Evolutionary conservation across 2,888 invertebrate genomes (phyloP).

Genomic region (Megastigmus dorsalis): DNA sequence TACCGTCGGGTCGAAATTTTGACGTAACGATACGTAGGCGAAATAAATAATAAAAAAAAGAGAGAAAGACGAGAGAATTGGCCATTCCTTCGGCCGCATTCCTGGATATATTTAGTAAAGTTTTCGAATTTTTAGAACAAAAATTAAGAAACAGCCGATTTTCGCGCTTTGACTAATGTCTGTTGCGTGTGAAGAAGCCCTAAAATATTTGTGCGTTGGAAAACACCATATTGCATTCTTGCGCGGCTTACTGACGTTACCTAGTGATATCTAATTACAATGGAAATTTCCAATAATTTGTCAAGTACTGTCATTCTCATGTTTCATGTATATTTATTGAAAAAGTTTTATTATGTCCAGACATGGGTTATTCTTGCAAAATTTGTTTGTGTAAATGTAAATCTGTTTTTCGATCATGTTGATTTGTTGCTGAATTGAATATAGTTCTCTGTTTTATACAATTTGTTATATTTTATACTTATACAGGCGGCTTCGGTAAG

Average conservation of each 20-base stretch:
- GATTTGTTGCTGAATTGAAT: conserved; percentile 1
- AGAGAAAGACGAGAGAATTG: conserved; percentile 44
- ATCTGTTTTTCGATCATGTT: conserved; percentile 3
- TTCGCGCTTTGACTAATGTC: conserved; percentile 51
- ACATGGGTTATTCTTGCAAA: not conserved
- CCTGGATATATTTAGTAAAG: conserved; percentile 49
- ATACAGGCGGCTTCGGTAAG: conserved; percentile 34
- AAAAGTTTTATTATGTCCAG: not conserved
- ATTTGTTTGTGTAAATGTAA: conserved; percentile 10
- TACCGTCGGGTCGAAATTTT: not conserved
- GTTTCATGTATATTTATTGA: conserved; percentile 9
- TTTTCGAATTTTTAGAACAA: conserved; percentile 49
- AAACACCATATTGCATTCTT: conserved; percentile 48
- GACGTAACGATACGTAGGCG: not conserved
- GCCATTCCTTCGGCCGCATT: conserved; percentile 51
- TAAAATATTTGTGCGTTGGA: conserved; percentile 51
- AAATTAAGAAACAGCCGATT: conserved; percentile 42
- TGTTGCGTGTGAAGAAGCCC: conserved; percentile 41
- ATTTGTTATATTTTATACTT: conserved; percentile 35
- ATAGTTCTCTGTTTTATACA: not conserved
- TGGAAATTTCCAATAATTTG: not conserved
- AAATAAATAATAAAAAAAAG: conserved; percentile 37
- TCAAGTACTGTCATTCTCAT: not conserved
- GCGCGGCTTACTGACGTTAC: conserved; percentile 62
- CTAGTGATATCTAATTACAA: conserved; percentile 53